Evolutionary conservation across 2,888 invertebrate genomes (phyloP).

Genomic region (Podabrus alpinus): DNA sequence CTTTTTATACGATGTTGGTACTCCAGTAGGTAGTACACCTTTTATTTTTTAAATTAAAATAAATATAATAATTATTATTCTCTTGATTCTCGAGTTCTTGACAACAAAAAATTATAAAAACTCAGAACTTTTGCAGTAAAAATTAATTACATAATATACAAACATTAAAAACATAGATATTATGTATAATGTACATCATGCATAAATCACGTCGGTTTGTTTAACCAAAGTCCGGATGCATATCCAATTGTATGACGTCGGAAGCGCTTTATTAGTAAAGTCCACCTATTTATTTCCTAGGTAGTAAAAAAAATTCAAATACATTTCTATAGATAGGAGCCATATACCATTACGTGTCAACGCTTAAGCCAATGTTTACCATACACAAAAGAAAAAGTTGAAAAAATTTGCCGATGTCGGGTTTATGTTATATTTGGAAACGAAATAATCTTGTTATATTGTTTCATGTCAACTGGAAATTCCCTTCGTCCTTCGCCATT

Average conservation of each 20-base stretch:
- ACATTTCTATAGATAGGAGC: not conserved
- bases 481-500: not conserved
- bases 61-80: not conserved
- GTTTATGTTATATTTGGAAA: not conserved
- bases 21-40: not conserved
- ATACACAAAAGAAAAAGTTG: not conserved
- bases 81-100: not conserved
- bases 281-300: not conserved
- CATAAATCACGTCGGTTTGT: not conserved
- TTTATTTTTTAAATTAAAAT: not conserved
- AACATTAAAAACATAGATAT: not conserved
- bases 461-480: not conserved
- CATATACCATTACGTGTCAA: not conserved
- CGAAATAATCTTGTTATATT: not conserved
- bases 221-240: not conserved
- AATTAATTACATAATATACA: not conserved
- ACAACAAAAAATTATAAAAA: not conserved
- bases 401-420: not conserved
- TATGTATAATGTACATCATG: not conserved
- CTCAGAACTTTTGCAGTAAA: not conserved
- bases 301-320: not conserved
- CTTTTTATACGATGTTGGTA: too few species aligned
- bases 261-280: not conserved
- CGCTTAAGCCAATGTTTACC: not conserved
- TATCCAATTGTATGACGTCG: not conserved